Evolutionary conservation across 2,888 invertebrate species (phyloP), one percentile per base, ranked within the genome.

Genomic region (Apodemia hepburni): DNA sequence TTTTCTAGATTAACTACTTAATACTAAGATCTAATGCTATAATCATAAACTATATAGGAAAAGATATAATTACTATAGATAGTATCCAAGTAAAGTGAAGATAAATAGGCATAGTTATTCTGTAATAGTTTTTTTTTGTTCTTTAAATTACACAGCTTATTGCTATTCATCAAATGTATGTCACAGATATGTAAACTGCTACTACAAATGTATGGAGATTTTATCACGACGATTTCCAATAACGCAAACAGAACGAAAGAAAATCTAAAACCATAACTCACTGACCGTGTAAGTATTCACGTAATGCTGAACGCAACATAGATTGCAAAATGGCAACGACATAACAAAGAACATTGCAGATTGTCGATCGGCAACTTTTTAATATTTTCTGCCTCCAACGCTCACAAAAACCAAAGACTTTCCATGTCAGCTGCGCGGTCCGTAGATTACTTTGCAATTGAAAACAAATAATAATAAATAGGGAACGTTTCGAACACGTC

Each of bases 391-490:
- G 61, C 61, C 60, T 63, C 60, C 61, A 58, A 61, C 62, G 54
- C 63, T 61, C 62, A 65, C 69, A 62, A 51, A 65, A 65, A 67
- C 66, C 66, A 58, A 68, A 68, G 67, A 61, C 72, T 67, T 74
- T 75, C 80, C 77, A 75, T 71, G 71, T 79, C 87, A 87, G 84
- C 86, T 87, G 87, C 85, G 80, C 80, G 81, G 81, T 77, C 81
- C 81, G 76, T 80, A 87, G 87, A 87, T 88, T 88, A 85, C 85
- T 87, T 85, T 82, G 86, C 87, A 87, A 89, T 88, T 87, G 88
- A 88, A 88, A 88, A 88, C 87, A 87, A 89, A 89, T 87, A 87
- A 87, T 85, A 87, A 88, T 88, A 89, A 89, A 89, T 87, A 87
- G 80, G 75, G 75, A 75, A 76, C 77, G 78, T 73, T 73, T 71